Evolutionary conservation across 2,888 invertebrate genomes (phyloP).

Genomic region (Epinotia demarniana): DNA sequence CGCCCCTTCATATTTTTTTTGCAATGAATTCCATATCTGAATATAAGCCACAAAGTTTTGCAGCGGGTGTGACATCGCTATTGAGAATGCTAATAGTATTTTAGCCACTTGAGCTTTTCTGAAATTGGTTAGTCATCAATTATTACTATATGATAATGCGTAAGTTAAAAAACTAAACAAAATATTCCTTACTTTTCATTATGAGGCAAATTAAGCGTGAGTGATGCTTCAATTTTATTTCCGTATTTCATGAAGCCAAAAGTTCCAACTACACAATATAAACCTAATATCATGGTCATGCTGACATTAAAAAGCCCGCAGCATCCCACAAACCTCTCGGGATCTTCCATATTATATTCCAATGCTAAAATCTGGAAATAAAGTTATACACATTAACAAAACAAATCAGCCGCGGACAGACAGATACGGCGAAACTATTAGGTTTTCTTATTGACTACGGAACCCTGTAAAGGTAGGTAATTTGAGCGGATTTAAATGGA

Average conservation of each 20-base stretch:
- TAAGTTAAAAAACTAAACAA: background rate
- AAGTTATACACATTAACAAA: background rate
- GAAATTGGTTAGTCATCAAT: conserved; percentile 45
- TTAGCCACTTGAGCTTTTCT: conserved; percentile 88
- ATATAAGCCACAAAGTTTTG: conserved; percentile 96
- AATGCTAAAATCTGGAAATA: conserved; percentile 90
- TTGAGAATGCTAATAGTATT: conserved; percentile 86
- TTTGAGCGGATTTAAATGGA: too few species aligned
- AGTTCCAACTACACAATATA: conserved; percentile 93
- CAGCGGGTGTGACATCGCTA: conserved; percentile 93
- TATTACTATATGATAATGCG: background rate
- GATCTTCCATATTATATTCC: conserved; percentile 96
- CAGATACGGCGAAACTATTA: too few species aligned
- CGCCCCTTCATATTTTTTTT: conserved; percentile 68
- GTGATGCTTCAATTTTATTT: conserved; percentile 87
- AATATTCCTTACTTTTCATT: conserved; percentile 82
- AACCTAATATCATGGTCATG: conserved; percentile 89
- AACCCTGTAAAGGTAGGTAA: too few species aligned
- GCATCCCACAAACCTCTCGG: conserved; percentile 89
- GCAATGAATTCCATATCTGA: conserved; percentile 86
- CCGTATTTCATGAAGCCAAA: conserved; percentile 96
- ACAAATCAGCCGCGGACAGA: too few species aligned
- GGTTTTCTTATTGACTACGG: too few species aligned
- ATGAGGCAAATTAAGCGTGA: conserved; percentile 92
- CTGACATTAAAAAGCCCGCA: conserved; percentile 92